Percentiles rank a stretch among this genome's conserved stretches.
phyloP scores from a whole-genome alignment of 2,113 vertebrate genomes.

The Callipepla californica region DNA sequence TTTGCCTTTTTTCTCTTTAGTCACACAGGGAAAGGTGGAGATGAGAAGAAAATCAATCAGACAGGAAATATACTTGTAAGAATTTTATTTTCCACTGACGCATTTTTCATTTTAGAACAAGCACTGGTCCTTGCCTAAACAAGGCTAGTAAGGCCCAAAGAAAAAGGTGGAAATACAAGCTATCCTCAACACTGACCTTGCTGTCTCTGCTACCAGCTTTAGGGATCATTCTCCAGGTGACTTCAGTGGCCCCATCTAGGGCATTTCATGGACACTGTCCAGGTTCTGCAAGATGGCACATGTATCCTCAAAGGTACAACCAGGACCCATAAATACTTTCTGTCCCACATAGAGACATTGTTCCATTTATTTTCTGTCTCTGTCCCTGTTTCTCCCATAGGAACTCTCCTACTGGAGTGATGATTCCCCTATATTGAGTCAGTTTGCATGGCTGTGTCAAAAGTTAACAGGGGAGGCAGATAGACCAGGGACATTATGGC shows the following conservation, averaged over 20 bases:
- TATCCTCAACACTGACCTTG: not conserved
- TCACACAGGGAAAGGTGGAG: not conserved
- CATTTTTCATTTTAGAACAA: not conserved
- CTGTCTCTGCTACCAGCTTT: not conserved
- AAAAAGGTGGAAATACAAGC: not conserved
- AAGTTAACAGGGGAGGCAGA: not conserved
- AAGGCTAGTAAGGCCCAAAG: not conserved
- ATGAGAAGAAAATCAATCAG: not conserved
- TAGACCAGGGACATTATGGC: not conserved
- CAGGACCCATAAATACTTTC: not conserved
- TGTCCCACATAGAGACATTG: not conserved
- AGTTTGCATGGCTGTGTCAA: not conserved
- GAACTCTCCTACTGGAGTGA: not conserved
- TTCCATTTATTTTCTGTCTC: not conserved
- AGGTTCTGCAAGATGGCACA: fast-evolving
- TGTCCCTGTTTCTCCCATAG: not conserved
- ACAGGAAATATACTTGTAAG: not conserved
- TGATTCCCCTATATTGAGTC: not conserved
- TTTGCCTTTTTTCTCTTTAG: not conserved
- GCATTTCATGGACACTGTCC: not conserved
- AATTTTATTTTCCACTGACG: not conserved
- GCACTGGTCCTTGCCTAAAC: no score
- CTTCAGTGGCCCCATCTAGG: fast-evolving
- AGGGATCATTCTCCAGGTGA: not conserved
- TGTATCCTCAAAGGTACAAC: not conserved